Evolutionary conservation across 2,797 vertebrate species (phyloP).

Genomic region (Epinephelus awoara): DNA sequence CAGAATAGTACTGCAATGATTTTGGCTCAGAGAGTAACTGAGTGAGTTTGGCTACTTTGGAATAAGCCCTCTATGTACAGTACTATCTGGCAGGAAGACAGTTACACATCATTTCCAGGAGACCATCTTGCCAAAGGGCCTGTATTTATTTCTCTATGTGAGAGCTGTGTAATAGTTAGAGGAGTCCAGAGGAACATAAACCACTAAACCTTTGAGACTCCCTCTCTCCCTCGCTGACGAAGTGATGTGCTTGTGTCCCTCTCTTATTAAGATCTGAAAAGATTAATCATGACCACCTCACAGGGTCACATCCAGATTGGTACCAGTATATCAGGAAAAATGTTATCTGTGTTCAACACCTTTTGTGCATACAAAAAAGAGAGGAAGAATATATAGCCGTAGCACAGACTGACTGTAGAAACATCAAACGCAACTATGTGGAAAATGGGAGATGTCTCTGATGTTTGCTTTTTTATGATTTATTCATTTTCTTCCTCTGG

Average conservation of each 20-base stretch:
- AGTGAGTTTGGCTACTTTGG: constrained; percentile 27
- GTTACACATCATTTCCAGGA: constrained; percentile 34
- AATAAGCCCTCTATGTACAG: constrained; percentile 10
- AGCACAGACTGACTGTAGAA: constrained; percentile 28
- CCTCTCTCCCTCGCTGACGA: constrained; percentile 12
- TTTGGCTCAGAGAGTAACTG: constrained; percentile 2
- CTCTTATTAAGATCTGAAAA: constrained; percentile 32
- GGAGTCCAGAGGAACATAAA: constrained; percentile 39
- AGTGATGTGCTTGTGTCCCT: constrained; percentile 16
- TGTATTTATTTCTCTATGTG: constrained; percentile 31
- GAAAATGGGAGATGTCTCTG: constrained; percentile 38
- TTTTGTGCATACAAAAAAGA: constrained; percentile 7
- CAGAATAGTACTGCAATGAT: constrained; percentile 9
- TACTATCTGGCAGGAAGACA: constrained; percentile 22
- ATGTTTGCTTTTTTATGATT: constrained; percentile 61
- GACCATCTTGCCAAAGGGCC: constrained; percentile 40
- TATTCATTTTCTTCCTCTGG: constrained; percentile 53
- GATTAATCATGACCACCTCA: constrained; percentile 34
- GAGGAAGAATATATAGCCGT: neutral
- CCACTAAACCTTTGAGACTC: constrained; percentile 17
- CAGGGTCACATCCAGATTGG: constrained; percentile 27
- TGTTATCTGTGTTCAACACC: constrained; percentile 25
- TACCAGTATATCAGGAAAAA: constrained; percentile 37
- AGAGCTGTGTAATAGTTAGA: constrained; percentile 16
- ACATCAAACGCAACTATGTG: constrained; percentile 29